Evolutionary conservation across 2,113 vertebrate species (phyloP).

Genomic region (Natator depressus): DNA sequence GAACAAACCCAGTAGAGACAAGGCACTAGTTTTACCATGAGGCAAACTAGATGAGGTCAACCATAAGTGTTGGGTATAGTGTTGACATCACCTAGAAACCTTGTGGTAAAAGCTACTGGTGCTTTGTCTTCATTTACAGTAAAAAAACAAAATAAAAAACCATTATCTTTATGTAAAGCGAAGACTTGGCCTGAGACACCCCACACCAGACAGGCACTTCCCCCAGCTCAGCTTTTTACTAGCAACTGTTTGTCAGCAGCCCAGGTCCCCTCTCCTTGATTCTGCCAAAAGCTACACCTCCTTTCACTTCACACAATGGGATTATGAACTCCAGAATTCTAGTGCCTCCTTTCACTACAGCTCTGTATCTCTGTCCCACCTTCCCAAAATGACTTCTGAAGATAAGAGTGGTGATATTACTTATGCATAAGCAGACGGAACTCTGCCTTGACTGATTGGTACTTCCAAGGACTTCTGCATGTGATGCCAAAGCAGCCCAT

Average conservation of each 20-base stretch:
- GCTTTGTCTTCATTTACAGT: too few relatives aligned
- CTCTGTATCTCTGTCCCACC: neutral
- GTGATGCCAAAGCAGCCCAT: neutral
- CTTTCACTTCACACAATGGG: neutral
- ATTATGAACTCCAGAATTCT: neutral
- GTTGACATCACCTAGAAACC: neutral
- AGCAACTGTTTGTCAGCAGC: neutral
- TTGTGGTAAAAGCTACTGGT: neutral
- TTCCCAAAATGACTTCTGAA: neutral
- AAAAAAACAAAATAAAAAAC: too few relatives aligned
- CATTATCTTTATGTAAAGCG: neutral
- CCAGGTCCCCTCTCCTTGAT: neutral
- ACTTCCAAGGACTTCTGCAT: neutral
- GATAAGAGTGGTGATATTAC: neutral
- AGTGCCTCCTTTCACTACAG: neutral
- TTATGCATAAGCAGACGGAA: neutral
- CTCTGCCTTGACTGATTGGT: rapidly evolving
- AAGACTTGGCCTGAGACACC: neutral
- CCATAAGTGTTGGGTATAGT: neutral
- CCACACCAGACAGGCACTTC: neutral
- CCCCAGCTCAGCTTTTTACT: neutral
- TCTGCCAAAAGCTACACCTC: neutral
- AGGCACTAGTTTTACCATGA: neutral
- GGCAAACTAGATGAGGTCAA: conserved; percentile 15
- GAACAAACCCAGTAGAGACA: neutral